Percentiles rank a stretch among this genome's conserved stretches.
Conservation (phyloP, 2,888 invertebrate genomes). For the Pherbina coryleti region DNA sequence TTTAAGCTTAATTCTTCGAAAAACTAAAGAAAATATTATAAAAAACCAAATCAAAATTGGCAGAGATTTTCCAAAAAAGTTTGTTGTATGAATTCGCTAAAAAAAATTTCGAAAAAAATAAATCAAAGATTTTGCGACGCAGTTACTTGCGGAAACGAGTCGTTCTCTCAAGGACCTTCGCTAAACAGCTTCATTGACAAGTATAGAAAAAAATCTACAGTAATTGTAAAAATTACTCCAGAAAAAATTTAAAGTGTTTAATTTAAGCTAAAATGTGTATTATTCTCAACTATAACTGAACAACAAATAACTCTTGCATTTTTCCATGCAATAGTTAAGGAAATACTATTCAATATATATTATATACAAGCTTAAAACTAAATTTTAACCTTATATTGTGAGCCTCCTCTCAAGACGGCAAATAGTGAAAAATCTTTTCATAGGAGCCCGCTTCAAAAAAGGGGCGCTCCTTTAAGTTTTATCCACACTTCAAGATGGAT, state of each 20-base stretch:
- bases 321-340: background rate
- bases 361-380: background rate
- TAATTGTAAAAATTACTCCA: background rate
- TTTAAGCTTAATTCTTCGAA: background rate
- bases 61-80: background rate
- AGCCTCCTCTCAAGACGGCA: constrained; percentile 48
- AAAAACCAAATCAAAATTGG: background rate
- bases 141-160: background rate
- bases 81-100: no score
- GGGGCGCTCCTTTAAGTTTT: constrained; percentile 32
- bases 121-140: background rate
- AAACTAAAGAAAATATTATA: background rate
- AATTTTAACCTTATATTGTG: background rate
- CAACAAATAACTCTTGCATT: background rate
- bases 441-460: constrained; percentile 43
- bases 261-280: background rate
- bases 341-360: no score
- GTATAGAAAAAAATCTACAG: background rate
- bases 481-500: constrained; percentile 68
- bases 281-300: background rate
- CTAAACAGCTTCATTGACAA: background rate
- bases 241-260: background rate
- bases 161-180: background rate
- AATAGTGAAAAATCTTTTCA: constrained; percentile 8
- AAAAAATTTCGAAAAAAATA: no score